Conservation (phyloP, 1,140 invertebrate genomes). For the Hylyphantes graminicola region DNA sequence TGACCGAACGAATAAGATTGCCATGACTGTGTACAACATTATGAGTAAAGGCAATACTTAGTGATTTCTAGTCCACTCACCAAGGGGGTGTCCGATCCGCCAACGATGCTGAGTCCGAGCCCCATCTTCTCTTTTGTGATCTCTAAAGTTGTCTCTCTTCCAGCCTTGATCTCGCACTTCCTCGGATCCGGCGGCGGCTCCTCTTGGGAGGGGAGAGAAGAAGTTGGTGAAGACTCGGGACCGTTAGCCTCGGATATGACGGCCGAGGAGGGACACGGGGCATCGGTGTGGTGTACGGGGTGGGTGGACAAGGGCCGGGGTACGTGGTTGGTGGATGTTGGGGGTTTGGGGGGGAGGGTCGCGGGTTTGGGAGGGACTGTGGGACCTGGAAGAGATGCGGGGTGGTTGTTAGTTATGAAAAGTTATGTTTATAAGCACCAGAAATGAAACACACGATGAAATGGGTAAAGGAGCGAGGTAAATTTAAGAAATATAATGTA, state of each 20-base stretch:
- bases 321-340: neutral
- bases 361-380: neutral
- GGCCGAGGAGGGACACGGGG: neutral
- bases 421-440: too few relatives aligned
- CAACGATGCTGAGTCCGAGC: constrained; percentile 88
- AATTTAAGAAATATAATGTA: too few relatives aligned
- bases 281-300: neutral
- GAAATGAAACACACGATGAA: too few relatives aligned
- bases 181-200: constrained; percentile 56
- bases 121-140: constrained; percentile 87
- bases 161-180: constrained; percentile 68
- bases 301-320: neutral
- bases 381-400: constrained; percentile 30
- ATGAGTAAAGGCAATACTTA: too few relatives aligned
- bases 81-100: constrained; percentile 88
- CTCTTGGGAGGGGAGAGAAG: constrained; percentile 52
- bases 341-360: neutral
- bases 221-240: constrained; percentile 19
- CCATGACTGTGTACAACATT: too few relatives aligned
- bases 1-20: too few relatives aligned
- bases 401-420: constrained; percentile 15
- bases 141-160: constrained; percentile 88
- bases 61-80: constrained; percentile 30
- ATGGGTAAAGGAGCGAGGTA: too few relatives aligned
- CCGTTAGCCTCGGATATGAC: constrained; percentile 1